phyloP scores from a whole-genome alignment of 2,888 invertebrate species.

The Drosophila helvetica region DNA sequence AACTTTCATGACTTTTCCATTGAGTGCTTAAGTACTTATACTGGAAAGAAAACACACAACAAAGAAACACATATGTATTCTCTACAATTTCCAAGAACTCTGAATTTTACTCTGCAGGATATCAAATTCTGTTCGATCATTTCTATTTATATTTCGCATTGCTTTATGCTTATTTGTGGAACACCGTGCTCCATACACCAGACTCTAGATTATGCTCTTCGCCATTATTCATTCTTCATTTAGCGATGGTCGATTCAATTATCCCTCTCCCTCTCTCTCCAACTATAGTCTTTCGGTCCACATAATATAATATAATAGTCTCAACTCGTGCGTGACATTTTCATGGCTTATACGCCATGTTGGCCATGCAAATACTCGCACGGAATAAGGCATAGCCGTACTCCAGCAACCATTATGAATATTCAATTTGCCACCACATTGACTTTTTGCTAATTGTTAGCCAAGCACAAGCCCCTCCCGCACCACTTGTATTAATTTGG shows the following conservation, averaged over 20 bases:
- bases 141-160: conserved; percentile 5
- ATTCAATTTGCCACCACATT: conserved; percentile 60
- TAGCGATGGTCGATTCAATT: conserved; percentile 56
- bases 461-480: no score
- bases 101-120: conserved; percentile 19
- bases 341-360: conserved; percentile 70
- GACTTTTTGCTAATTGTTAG: conserved; percentile 60
- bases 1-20: not conserved
- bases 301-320: conserved; percentile 36
- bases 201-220: no score
- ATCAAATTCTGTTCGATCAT: not conserved
- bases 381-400: not conserved
- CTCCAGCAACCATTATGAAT: conserved; percentile 31
- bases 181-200: no score
- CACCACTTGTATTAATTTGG: conserved; percentile 20
- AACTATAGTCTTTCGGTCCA: not conserved
- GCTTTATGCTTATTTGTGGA: conserved; percentile 12
- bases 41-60: not conserved
- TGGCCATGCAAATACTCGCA: conserved; percentile 53
- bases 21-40: not conserved
- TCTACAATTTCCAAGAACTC: not conserved
- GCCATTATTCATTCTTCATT: no score
- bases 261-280: conserved; percentile 6
- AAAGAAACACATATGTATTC: not conserved
- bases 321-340: conserved; percentile 59